These are phyloP conservation scores for Tachyglossus aculeatus DNA, from an alignment of 2,797 vertebrate species.

Conservation along the genomic window DNA sequence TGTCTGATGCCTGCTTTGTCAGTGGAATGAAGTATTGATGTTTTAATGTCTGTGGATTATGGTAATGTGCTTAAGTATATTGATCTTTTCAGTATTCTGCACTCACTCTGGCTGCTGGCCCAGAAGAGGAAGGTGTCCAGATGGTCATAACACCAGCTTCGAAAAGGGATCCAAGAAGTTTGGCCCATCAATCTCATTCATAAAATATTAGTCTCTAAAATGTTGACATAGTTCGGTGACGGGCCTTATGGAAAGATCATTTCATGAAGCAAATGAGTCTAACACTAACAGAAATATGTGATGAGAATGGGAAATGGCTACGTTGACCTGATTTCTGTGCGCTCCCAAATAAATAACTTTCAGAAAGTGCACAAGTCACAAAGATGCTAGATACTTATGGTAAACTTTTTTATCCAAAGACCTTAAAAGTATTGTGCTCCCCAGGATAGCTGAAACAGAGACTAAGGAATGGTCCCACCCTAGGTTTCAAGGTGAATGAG, in stretches of 20 bases:
- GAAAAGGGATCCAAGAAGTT: slow-evolving; percentile 32
- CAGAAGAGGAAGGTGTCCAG: slow-evolving; percentile 43
- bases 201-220: slow-evolving; percentile 28
- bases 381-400: too few species aligned
- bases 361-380: not conserved
- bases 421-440: not conserved
- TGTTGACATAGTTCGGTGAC: slow-evolving; percentile 19
- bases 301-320: slow-evolving; percentile 16
- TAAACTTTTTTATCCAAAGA: too few species aligned
- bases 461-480: too few species aligned
- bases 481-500: too few species aligned
- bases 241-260: slow-evolving; percentile 24
- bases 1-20: slow-evolving; percentile 39
- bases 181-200: slow-evolving; percentile 24
- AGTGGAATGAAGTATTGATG: slow-evolving; percentile 39
- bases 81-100: slow-evolving; percentile 52
- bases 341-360: not conserved
- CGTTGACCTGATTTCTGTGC: not conserved
- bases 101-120: slow-evolving; percentile 52
- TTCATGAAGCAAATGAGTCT: slow-evolving; percentile 48
- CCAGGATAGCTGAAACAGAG: too few species aligned
- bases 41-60: slow-evolving; percentile 53
- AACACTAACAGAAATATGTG: slow-evolving; percentile 14
- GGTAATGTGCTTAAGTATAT: slow-evolving; percentile 50
- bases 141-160: slow-evolving; percentile 33